Base-by-base conservation (phyloP, 2,113 vertebrate genomes). In the Indicator indicator region DNA sequence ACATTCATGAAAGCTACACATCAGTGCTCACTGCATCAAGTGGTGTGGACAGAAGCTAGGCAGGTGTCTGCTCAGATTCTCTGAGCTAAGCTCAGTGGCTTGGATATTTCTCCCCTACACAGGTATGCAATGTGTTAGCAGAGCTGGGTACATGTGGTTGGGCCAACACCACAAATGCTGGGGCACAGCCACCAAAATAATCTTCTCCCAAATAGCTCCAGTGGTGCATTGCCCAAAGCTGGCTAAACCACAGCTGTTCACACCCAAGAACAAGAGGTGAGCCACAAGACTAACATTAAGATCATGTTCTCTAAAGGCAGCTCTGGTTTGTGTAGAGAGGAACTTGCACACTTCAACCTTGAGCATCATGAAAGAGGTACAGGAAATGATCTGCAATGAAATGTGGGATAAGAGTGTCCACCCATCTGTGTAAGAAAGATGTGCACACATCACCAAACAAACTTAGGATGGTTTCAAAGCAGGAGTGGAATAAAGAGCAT, bases 81-180 rank as follows among this genome's bases (percentile, higher is more conserved):
- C 60, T 13, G 4, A 60, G 71, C 59, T 63, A 23, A 83, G 69
- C 38, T 21, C 33, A 74, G 42, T 2, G 9, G 10, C 13, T 48
- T 16, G 36, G 77, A 11, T 65, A 27, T 33, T 87, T 38, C 26
- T 64, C 33, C 70, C 15, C 28, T 30, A 4, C 24, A 30, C 62
- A 12, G 42, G 12, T 12, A 55, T 0, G 0, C 5, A 9, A 11
- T 2, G 69, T 0, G 0, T 38, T 19, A 56, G 58, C 23, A 65
- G 87, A 38, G 71, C 4, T 54, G 26, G 32, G 23, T 7, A n/a
- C 4, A 0, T 1, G 6, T 5, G 2, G 9, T 36, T n/a, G 30
- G 56, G 33, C 21, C 5, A 2, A 56, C 48, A 55, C n/a, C 4
- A 1, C 14, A 77, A 75, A 28, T 3, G 38, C 70, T 71, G 5